Percentiles rank a stretch among this genome's conserved stretches.
These are phyloP conservation scores for Melikaiella ostensackeni DNA, from an alignment of 2,888 invertebrate genomes.

Conservation along the genomic window DNA sequence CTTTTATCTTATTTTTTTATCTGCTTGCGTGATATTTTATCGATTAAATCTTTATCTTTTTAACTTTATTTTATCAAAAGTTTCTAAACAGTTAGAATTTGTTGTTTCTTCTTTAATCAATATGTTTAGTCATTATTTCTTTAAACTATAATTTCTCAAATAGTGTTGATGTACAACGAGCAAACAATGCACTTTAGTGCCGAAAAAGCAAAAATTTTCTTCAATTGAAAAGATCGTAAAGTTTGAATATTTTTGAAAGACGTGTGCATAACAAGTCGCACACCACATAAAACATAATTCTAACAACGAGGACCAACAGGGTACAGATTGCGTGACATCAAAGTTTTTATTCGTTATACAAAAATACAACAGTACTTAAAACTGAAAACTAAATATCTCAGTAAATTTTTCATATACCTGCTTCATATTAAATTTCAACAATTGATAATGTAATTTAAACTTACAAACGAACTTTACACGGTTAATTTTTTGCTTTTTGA, in stretches of 20 bases:
- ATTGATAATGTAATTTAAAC: slow-evolving; percentile 15
- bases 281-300: background rate
- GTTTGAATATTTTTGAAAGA: slow-evolving; percentile 28
- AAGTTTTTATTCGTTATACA: slow-evolving; percentile 20
- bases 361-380: slow-evolving; percentile 27
- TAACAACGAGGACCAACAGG: slow-evolving; percentile 38
- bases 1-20: background rate
- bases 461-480: slow-evolving; percentile 10
- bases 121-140: background rate
- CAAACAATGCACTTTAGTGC: slow-evolving; percentile 32
- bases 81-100: background rate
- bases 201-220: slow-evolving; percentile 37
- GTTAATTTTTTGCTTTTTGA: slow-evolving; percentile 26
- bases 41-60: background rate
- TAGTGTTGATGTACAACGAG: slow-evolving; percentile 24
- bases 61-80: background rate
- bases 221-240: slow-evolving; percentile 16
- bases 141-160: background rate
- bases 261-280: slow-evolving; percentile 26
- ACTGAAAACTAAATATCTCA: slow-evolving; percentile 4
- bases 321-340: slow-evolving; percentile 27
- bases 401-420: background rate
- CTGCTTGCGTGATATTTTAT: background rate
- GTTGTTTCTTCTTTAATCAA: background rate
- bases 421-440: background rate